These are phyloP conservation scores for Alsophila aescularia DNA, from an alignment of 2,888 invertebrate genomes.

Conservation along the genomic window DNA sequence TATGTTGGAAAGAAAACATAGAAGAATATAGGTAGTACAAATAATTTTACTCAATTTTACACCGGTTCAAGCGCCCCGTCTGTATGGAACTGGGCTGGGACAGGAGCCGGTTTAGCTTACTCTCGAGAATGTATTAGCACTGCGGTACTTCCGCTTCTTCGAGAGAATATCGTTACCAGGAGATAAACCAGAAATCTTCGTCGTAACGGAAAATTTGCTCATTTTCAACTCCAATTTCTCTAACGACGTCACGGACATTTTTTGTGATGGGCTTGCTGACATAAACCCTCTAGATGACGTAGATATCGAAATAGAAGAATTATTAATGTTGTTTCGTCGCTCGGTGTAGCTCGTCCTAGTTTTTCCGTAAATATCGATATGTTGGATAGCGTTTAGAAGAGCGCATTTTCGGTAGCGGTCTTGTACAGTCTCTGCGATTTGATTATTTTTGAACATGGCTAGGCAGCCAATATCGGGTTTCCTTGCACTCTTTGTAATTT, in stretches of 20 bases:
- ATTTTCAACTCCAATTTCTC: constrained; percentile 39
- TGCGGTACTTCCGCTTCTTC: constrained; percentile 3
- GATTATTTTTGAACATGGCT: constrained; percentile 5
- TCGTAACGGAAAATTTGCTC: constrained; percentile 46
- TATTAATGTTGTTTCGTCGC: neutral
- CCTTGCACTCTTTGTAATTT: neutral
- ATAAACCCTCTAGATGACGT: constrained; percentile 34
- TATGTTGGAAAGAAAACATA: too few species aligned
- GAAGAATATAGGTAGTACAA: too few species aligned
- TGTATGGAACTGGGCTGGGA: too few species aligned
- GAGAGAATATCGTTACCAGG: constrained; percentile 53
- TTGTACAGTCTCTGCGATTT: constrained; percentile 19
- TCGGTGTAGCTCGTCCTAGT: constrained; percentile 16
- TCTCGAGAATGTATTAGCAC: too few species aligned
- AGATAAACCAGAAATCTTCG: constrained; percentile 50
- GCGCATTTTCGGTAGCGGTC: constrained; percentile 48
- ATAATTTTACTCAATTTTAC: too few species aligned
- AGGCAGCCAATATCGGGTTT: constrained; percentile 18
- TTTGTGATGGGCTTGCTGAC: neutral
- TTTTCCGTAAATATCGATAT: constrained; percentile 58
- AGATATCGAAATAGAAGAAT: constrained; percentile 42
- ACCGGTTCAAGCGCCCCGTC: too few species aligned
- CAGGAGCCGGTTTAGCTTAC: too few species aligned
- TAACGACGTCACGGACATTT: neutral
- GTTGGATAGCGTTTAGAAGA: constrained; percentile 51